These are phyloP conservation scores for Belonocnema kinseyi DNA, from an alignment of 1,140 invertebrate genomes.

Conservation along the genomic window DNA sequence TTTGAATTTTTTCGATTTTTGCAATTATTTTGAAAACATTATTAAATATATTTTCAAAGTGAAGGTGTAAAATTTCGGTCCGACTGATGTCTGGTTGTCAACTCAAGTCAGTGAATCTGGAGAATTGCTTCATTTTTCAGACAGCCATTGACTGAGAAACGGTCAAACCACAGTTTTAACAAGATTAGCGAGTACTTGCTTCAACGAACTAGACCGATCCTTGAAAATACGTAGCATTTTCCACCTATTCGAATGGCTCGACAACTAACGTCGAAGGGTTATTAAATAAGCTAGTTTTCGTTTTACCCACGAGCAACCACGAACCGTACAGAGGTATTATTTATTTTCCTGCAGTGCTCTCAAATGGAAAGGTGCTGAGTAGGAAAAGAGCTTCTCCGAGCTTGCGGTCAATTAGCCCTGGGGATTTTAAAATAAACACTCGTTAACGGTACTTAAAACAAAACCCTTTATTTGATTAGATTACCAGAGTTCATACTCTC, in stretches of 20 bases:
- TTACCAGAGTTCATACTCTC: slow-evolving; percentile 41
- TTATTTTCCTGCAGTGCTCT: slow-evolving; percentile 57
- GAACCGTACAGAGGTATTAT: slow-evolving; percentile 49
- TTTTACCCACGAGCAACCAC: slow-evolving; percentile 35
- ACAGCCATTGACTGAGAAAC: slow-evolving; percentile 19
- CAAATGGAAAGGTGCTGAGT: slow-evolving; percentile 36
- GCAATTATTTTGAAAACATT: too few species aligned
- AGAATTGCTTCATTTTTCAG: slow-evolving; percentile 12
- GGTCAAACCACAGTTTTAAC: slow-evolving; percentile 10
- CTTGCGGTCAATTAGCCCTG: slow-evolving; percentile 64
- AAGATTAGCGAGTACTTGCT: slow-evolving; percentile 14
- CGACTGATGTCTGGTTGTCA: neutral
- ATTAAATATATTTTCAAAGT: too few species aligned
- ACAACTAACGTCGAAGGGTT: slow-evolving; percentile 40
- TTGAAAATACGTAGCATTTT: neutral
- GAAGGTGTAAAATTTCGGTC: neutral
- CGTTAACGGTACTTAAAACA: slow-evolving; percentile 67
- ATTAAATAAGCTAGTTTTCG: slow-evolving; percentile 54
- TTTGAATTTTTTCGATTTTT: too few species aligned
- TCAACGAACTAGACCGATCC: slow-evolving; percentile 23
- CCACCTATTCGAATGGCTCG: slow-evolving; percentile 14
- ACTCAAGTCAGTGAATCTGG: slow-evolving; percentile 8
- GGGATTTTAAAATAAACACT: slow-evolving; percentile 69
- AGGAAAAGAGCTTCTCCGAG: slow-evolving; percentile 43
- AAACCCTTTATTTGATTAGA: slow-evolving; percentile 62